These are phyloP conservation scores for Rhincodon typus DNA, from an alignment of 2,797 vertebrate species.

Conservation along the genomic window DNA sequence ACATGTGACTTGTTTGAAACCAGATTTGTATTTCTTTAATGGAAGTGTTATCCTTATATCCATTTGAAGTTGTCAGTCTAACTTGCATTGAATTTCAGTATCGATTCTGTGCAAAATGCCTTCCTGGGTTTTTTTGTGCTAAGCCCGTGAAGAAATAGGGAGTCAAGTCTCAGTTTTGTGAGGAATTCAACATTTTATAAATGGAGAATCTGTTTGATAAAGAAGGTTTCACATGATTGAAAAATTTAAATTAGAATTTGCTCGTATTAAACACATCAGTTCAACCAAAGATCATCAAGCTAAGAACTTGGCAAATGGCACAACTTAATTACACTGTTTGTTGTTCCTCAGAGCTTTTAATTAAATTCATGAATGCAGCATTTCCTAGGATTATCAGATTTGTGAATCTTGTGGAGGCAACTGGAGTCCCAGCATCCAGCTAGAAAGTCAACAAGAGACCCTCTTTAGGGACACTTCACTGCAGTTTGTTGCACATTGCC, in stretches of 20 bases:
- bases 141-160: neutral
- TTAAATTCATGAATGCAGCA: too few species aligned
- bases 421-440: too few species aligned
- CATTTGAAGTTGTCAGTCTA: neutral
- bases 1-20: neutral
- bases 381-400: too few species aligned
- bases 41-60: neutral
- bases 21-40: neutral
- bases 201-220: neutral
- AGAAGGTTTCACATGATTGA: neutral
- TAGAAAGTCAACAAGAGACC: too few species aligned
- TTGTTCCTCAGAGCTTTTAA: too few species aligned
- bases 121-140: neutral
- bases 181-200: neutral
- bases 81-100: neutral
- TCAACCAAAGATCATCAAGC: too few species aligned
- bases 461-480: too few species aligned
- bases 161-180: neutral
- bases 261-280: neutral
- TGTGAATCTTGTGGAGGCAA: too few species aligned
- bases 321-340: too few species aligned
- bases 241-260: neutral
- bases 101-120: neutral
- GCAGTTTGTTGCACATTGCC: too few species aligned
- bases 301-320: too few species aligned